phyloP scores from a whole-genome alignment of 2,113 vertebrate species.

The Clupea harengus region DNA sequence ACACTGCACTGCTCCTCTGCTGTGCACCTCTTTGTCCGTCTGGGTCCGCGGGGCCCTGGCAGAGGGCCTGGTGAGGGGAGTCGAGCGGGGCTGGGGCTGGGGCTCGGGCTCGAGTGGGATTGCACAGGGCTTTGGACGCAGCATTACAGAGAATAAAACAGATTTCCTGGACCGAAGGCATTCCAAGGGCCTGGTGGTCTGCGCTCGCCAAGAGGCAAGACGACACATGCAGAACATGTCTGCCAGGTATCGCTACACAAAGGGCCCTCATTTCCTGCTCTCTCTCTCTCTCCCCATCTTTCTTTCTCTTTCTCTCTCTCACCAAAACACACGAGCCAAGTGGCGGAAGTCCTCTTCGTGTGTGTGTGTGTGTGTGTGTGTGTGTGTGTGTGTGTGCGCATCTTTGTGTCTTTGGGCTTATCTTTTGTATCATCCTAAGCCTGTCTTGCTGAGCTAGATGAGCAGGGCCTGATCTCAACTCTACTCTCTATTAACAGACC shows the following conservation, averaged over 20 bases:
- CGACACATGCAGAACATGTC: constrained; percentile 83
- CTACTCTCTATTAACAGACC: constrained; percentile 13
- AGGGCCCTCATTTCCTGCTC: constrained; percentile 82
- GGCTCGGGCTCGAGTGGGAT: constrained; percentile 30
- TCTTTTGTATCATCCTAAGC: constrained; percentile 46
- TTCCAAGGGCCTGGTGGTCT: constrained; percentile 82
- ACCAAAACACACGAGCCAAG: constrained; percentile 69
- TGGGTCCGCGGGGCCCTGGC: not conserved
- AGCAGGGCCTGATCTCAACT: constrained; percentile 39
- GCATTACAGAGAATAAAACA: constrained; percentile 75
- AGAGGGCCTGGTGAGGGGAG: constrained; percentile 22
- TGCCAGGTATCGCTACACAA: constrained; percentile 82
- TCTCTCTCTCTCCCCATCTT: constrained; percentile 54
- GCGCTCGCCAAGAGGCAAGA: constrained; percentile 83
- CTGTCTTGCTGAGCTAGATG: constrained; percentile 34
- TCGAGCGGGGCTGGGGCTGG: constrained; percentile 20
- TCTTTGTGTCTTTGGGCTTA: constrained; percentile 17
- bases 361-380: too few species aligned
- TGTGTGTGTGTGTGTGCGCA: constrained; percentile 57
- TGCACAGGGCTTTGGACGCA: constrained; percentile 51
- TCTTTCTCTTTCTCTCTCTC: constrained; percentile 57
- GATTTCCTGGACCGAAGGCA: constrained; percentile 85
- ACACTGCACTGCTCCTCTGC: not conserved
- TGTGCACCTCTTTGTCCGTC: not conserved
- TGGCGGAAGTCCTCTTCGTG: constrained; percentile 70